phyloP scores from a whole-genome alignment of 2,113 vertebrate genomes.

The Rhipidura dahli region DNA sequence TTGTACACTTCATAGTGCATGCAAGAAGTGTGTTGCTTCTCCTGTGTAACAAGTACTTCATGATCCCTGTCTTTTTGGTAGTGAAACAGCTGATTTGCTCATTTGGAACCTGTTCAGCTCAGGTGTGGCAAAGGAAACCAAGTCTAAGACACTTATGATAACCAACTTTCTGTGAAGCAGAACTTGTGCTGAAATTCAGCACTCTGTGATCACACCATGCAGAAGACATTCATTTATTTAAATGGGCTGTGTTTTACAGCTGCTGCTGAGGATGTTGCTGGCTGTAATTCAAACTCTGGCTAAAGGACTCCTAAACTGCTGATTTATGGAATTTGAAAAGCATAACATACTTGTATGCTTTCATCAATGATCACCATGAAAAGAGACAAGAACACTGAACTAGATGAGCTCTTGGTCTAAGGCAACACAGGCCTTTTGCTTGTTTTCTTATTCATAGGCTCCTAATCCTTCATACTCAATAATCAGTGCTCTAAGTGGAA shows the following conservation, averaged over 20 bases:
- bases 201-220: neutral
- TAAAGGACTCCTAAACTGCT: neutral
- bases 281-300: neutral
- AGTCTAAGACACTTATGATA: neutral
- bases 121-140: neutral
- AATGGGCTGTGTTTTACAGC: neutral
- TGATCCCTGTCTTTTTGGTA: neutral
- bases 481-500: neutral
- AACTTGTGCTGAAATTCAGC: neutral
- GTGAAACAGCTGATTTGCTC: neutral
- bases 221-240: neutral
- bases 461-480: neutral
- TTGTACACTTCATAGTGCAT: neutral
- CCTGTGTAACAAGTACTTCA: neutral
- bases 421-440: neutral
- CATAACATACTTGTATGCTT: neutral
- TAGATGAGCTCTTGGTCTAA: neutral
- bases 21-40: neutral
- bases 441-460: neutral
- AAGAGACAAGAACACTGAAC: neutral
- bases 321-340: neutral
- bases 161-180: neutral
- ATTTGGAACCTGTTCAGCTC: neutral
- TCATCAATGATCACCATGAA: fast-evolving
- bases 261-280: neutral